A percentile compares a stretch with the other conserved stretches of the same genome.
Evolutionary conservation across 2,888 invertebrate species (phyloP).

Genomic region (Iselma pallidipennis): DNA sequence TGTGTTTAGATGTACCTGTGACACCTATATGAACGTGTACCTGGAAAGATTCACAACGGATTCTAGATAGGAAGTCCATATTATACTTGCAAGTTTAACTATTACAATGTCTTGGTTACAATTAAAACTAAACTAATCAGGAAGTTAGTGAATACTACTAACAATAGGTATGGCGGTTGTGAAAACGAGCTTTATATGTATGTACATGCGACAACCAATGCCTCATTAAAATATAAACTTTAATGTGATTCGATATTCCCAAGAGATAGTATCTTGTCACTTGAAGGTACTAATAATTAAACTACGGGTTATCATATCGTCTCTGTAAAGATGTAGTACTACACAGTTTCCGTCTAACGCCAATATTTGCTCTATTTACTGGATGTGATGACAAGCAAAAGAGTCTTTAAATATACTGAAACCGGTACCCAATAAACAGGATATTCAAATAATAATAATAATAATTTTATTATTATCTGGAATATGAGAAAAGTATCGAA

Average conservation of each 20-base stretch:
- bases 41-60: background rate
- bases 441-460: background rate
- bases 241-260: slow-evolving; percentile 43
- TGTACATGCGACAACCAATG: slow-evolving; percentile 29
- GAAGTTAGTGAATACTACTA: slow-evolving; percentile 17
- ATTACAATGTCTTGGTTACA: slow-evolving; percentile 4
- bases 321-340: background rate
- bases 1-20: too few relatives aligned
- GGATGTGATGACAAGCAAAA: background rate
- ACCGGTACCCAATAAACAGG: background rate
- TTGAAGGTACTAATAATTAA: slow-evolving; percentile 21
- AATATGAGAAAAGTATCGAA: background rate
- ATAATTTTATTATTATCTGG: too few relatives aligned
- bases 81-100: background rate
- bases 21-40: too few relatives aligned
- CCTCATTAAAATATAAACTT: slow-evolving; percentile 45
- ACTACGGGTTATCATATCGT: background rate
- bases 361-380: background rate
- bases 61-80: background rate
- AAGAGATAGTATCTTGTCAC: slow-evolving; percentile 40
- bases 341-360: background rate
- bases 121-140: slow-evolving; percentile 27
- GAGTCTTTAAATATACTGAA: background rate
- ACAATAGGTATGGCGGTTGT: slow-evolving; percentile 15
- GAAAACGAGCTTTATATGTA: slow-evolving; percentile 21